These are phyloP conservation scores for Mobula birostris DNA, from an alignment of 2,113 vertebrate species.

Conservation along the genomic window DNA sequence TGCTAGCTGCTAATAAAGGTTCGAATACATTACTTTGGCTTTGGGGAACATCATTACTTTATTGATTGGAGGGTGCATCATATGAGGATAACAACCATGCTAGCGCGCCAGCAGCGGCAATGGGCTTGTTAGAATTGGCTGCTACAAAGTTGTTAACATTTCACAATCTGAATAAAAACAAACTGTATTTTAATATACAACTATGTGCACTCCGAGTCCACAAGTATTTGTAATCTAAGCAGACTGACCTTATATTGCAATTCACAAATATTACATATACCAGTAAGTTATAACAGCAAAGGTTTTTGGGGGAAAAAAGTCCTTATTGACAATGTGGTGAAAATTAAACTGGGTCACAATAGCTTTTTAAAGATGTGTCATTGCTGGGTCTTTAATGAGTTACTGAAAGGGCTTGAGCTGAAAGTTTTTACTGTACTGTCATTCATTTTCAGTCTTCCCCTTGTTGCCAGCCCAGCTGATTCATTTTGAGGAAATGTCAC, in stretches of 20 bases:
- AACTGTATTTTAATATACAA: background rate
- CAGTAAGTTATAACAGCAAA: background rate
- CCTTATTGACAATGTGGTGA: background rate
- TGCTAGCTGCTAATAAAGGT: no score
- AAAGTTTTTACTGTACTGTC: background rate
- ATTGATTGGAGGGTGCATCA: no score
- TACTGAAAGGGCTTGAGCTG: background rate
- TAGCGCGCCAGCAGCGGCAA: no score
- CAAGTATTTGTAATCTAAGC: conserved; percentile 10
- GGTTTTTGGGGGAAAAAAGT: background rate
- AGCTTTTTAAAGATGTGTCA: background rate
- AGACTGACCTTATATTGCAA: background rate
- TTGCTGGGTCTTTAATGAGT: background rate
- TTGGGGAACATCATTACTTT: no score
- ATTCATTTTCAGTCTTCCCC: background rate
- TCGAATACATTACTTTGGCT: no score
- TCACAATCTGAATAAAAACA: background rate
- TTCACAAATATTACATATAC: background rate
- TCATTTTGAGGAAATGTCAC: background rate
- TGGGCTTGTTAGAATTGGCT: no score
- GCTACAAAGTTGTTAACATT: background rate
- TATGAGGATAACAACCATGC: no score
- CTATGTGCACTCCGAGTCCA: background rate
- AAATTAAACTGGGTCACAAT: background rate
- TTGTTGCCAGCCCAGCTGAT: background rate